Evolutionary conservation across 1,140 invertebrate genomes (phyloP).

Genomic region (Laupala kohalensis): DNA sequence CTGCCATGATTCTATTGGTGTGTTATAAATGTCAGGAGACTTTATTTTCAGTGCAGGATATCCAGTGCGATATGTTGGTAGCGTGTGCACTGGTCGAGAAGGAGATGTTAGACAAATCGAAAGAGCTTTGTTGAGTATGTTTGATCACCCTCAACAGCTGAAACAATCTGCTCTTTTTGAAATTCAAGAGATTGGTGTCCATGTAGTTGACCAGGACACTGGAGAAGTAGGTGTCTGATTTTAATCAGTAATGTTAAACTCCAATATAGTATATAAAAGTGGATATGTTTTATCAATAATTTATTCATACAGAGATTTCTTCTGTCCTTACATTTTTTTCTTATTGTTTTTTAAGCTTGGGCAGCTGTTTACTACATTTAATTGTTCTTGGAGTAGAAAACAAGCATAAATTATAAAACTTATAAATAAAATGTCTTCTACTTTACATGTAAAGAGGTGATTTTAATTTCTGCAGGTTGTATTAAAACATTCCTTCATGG

Average conservation of each 20-base stretch:
- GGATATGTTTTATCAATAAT: not conserved
- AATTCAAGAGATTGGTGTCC: conserved; percentile 37
- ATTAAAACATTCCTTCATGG: conserved; percentile 43
- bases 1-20: not conserved
- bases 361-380: not conserved
- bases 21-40: conserved; percentile 5
- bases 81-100: conserved; percentile 28
- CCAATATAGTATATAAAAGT: not conserved
- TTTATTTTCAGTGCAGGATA: conserved; percentile 24
- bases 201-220: conserved; percentile 27
- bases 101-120: conserved; percentile 42
- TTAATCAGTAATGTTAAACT: not conserved
- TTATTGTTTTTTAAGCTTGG: not conserved
- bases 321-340: not conserved
- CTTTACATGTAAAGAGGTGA: conserved; percentile 13
- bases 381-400: not conserved
- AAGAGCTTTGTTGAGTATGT: conserved; percentile 29
- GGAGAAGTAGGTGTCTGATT: conserved; percentile 23
- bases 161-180: conserved; percentile 25
- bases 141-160: not conserved
- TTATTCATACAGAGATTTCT: not conserved
- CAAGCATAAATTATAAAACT: conserved; percentile 7
- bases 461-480: conserved; percentile 24
- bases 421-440: not conserved
- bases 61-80: conserved; percentile 32